These are phyloP conservation scores for Brachyrhaphis roseni DNA, from an alignment of 2,797 vertebrate genomes.

Conservation along the genomic window DNA sequence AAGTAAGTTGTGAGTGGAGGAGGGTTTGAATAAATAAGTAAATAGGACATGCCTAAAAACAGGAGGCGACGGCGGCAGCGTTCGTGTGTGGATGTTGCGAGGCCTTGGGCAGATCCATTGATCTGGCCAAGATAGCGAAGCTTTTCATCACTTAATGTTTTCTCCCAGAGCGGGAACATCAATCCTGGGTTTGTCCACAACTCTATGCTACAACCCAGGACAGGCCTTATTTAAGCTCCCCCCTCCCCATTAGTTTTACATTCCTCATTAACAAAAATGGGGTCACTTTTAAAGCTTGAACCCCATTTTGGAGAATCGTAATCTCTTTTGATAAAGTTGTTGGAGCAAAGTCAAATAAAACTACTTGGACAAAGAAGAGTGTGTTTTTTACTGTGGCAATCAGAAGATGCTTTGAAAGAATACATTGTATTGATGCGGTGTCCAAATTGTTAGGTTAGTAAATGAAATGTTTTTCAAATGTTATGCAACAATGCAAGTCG, in stretches of 20 bases:
- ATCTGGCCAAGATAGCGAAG: constrained; percentile 65
- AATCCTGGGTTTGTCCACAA: constrained; percentile 33
- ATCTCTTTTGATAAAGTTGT: neutral
- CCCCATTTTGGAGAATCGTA: neutral
- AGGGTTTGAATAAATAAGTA: constrained; percentile 74
- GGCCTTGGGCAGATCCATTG: constrained; percentile 70
- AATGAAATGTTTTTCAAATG: neutral
- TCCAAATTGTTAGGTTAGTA: neutral
- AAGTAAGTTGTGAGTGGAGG: constrained; percentile 63
- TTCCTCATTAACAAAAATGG: neutral
- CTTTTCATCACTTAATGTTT: constrained; percentile 64
- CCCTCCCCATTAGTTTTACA: neutral
- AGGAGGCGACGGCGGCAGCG: constrained; percentile 55
- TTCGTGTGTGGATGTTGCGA: constrained; percentile 34
- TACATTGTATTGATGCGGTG: neutral
- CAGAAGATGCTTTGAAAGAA: neutral
- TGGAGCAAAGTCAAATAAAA: neutral
- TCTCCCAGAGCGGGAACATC: constrained; percentile 44
- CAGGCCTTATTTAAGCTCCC: constrained; percentile 2
- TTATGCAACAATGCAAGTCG: neutral
- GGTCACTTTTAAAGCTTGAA: neutral
- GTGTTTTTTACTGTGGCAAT: neutral
- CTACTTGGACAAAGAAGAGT: neutral
- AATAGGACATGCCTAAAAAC: constrained; percentile 75
- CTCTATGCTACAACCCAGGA: constrained; percentile 1